These are phyloP conservation scores for Thymelicus acteon DNA, from an alignment of 2,888 invertebrate genomes.

Conservation along the genomic window DNA sequence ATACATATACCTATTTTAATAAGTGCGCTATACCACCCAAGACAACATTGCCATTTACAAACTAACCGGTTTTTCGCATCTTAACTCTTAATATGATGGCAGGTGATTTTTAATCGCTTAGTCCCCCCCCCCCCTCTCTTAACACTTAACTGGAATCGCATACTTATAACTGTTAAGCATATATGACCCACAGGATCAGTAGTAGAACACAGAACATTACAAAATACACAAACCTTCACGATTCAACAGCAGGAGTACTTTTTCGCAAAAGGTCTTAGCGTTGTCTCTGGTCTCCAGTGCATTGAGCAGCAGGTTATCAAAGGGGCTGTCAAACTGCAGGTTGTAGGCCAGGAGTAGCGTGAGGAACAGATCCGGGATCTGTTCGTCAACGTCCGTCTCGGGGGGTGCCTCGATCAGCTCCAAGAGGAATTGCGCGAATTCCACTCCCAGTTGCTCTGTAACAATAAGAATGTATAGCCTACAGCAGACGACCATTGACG, in stretches of 20 bases:
- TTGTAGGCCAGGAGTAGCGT: slow-evolving; percentile 95
- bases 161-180: no score
- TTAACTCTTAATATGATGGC: no score
- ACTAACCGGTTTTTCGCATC: no score
- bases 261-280: slow-evolving; percentile 96
- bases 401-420: slow-evolving; percentile 92
- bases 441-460: slow-evolving; percentile 92
- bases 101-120: no score
- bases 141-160: no score
- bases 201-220: not conserved
- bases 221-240: slow-evolving; percentile 89
- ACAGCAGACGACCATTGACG: no score
- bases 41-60: no score
- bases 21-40: no score
- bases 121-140: no score
- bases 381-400: slow-evolving; percentile 92
- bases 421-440: slow-evolving; percentile 92
- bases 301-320: slow-evolving; percentile 89
- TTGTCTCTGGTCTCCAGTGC: slow-evolving; percentile 88
- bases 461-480: not conserved
- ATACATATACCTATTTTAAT: no score
- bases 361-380: slow-evolving; percentile 93
- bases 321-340: slow-evolving; percentile 90
- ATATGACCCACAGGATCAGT: no score
- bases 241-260: slow-evolving; percentile 93